A percentile compares a stretch with the other conserved stretches of the same genome.
phyloP scores from a whole-genome alignment of 2,797 vertebrate species.

The Cyclura pinguis region DNA sequence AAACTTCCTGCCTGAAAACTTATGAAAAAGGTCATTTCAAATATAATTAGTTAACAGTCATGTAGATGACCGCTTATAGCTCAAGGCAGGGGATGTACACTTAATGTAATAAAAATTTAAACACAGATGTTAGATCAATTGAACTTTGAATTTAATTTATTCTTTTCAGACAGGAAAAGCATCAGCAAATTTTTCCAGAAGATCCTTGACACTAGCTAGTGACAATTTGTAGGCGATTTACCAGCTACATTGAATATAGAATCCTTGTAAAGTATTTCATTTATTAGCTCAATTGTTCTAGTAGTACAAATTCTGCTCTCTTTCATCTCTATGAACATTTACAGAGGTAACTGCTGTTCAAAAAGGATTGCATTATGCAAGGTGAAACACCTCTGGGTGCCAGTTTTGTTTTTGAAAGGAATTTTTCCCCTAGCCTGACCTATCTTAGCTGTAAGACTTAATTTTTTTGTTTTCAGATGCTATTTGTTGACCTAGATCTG shows the following conservation, averaged over 20 bases:
- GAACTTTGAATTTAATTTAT: too few relatives aligned
- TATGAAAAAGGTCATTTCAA: neutral
- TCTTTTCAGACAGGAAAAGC: neutral
- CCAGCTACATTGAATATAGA: neutral
- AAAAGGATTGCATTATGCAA: neutral
- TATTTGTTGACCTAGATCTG: slow-evolving; percentile 15
- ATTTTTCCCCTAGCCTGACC: neutral
- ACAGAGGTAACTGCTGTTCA: neutral
- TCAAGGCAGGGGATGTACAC: neutral
- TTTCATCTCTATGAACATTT: neutral
- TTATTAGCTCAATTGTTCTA: neutral
- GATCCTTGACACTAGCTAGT: neutral
- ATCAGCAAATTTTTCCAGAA: neutral
- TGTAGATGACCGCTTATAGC: neutral
- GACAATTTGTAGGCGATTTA: neutral
- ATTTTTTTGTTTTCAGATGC: neutral
- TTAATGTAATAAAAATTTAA: neutral
- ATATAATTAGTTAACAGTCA: neutral
- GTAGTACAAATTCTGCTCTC: neutral
- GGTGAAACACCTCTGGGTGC: neutral
- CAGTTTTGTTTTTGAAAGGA: neutral
- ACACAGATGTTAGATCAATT: neutral
- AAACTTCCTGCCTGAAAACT: neutral
- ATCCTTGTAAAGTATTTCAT: neutral
- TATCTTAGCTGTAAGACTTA: neutral